Base-by-base conservation (phyloP, 2,797 vertebrate genomes). In the Arnoldichthys spilopterus region DNA sequence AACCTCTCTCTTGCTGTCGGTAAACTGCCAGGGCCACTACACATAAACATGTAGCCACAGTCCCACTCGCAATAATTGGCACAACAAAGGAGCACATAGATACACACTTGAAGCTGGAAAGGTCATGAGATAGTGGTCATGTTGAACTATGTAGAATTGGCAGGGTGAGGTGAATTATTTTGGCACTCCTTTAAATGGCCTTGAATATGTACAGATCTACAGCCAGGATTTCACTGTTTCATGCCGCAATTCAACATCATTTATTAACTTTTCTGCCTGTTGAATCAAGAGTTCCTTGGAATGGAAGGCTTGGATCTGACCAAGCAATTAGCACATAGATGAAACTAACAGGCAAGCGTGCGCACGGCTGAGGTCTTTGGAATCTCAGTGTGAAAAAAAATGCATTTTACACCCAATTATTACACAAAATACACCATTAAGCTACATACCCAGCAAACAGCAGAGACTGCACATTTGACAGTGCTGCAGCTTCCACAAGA, bases 51-150 rank as follows among this genome's bases (percentile, higher is more conserved):
- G 74, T 83, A 61, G 77, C 82, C 76, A 66, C 40, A 40, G 77
- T 72, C 61, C 22, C 59, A 47, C 51, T 69, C 59, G 67, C 71
- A 85, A 78, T 87, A 85, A 87, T 83, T 81, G 82, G 80, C 77
- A 74, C 70, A 13, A 20, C 4, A 5, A 74, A 80, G 32, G 45
- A 58, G 64, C 64, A 22, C 5, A 5, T 53, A 68, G 43, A 79
- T 59, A 34, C 62, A 59, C 30, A 49, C 26, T 45, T 59, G 28
- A 61, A 59, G 73, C 62, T 26, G 54, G 58, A 76, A 77, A 79
- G 71, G 64, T 56, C 66, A 47, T 68, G 37, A 49, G 47, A 69
- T 72, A 75, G 66, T 9, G n/a, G 47, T 8, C 4, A 62, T 61
- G 49, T 80, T 85, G 82, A 82, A 78, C 76, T 70, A n/a, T 40